Conservation (phyloP, 2,113 vertebrate species). For the Pungitius pungitius region DNA sequence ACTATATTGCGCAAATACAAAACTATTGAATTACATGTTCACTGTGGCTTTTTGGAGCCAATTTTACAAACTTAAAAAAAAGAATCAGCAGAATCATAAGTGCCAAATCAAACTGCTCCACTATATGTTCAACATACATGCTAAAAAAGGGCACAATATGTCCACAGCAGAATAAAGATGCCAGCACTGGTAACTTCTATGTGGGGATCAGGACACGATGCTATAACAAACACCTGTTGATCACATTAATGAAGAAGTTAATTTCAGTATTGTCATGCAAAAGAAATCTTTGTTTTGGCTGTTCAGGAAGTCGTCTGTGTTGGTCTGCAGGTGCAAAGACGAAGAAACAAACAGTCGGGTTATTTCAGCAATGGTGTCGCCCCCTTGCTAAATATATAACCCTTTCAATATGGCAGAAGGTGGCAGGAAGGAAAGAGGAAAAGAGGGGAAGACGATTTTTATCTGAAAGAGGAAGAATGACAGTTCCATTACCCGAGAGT, state of each 20-base stretch:
- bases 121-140: not conserved
- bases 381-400: conserved; percentile 72
- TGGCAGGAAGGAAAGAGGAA: conserved; percentile 57
- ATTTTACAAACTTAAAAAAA: not conserved
- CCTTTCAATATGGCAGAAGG: conserved; percentile 67
- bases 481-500: conserved; percentile 81
- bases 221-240: not conserved
- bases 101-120: not conserved
- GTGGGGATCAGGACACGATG: not conserved
- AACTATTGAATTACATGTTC: not conserved
- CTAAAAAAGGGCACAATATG: not conserved
- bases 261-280: conserved; percentile 30
- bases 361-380: conserved; percentile 69
- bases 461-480: conserved; percentile 79
- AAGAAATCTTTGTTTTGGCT: conserved; percentile 5
- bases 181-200: not conserved
- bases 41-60: not conserved
- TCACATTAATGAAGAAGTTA: conserved; percentile 18
- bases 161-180: not conserved
- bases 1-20: not conserved
- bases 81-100: not conserved
- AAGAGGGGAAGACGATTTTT: conserved; percentile 63
- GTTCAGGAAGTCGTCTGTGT: conserved; percentile 16
- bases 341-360: conserved; percentile 31
- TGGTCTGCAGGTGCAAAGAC: conserved; percentile 29